Percentiles rank a stretch among this genome's conserved stretches.
Conservation (phyloP, 2,113 vertebrate species). For the Cryptotis parvus region DNA sequence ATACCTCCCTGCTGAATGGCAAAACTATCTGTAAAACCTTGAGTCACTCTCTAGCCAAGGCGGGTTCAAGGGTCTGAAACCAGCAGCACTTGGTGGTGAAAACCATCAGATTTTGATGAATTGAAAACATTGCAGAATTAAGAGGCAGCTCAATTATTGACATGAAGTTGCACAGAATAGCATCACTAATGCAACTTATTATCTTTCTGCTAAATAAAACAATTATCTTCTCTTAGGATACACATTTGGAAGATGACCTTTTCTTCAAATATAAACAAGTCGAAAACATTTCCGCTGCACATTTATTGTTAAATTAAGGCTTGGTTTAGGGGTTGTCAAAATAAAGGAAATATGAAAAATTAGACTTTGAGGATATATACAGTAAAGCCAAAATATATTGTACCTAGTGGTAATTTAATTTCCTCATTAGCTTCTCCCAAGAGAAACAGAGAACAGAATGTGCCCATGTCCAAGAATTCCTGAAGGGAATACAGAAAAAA, state of each 20-base stretch:
- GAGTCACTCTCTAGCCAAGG: neutral
- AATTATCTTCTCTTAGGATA: constrained; percentile 8
- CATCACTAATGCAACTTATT: constrained; percentile 12
- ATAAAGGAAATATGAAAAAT: constrained; percentile 52
- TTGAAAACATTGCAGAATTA: neutral
- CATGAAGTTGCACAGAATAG: constrained; percentile 5
- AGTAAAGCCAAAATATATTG: constrained; percentile 31
- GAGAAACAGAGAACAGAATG: constrained; percentile 57
- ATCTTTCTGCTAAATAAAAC: constrained; percentile 18
- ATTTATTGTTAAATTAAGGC: neutral
- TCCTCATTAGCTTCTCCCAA: constrained; percentile 54
- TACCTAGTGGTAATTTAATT: constrained; percentile 62
- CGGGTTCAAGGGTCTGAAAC: neutral
- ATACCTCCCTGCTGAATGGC: neutral
- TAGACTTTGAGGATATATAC: constrained; percentile 49
- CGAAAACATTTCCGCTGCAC: constrained; percentile 30
- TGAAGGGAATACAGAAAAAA: constrained; percentile 39
- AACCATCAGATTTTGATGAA: neutral
- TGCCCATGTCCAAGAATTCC: constrained; percentile 45
- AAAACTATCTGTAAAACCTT: neutral
- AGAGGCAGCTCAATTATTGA: neutral
- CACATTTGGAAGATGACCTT: constrained; percentile 35
- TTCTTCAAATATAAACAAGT: constrained; percentile 32
- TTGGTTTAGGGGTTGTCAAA: constrained; percentile 48
- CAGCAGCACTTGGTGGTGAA: neutral